Evolutionary conservation across 2,888 invertebrate species (phyloP), one percentile per base, ranked within the genome.

Genomic region (Mythimna pallens): DNA sequence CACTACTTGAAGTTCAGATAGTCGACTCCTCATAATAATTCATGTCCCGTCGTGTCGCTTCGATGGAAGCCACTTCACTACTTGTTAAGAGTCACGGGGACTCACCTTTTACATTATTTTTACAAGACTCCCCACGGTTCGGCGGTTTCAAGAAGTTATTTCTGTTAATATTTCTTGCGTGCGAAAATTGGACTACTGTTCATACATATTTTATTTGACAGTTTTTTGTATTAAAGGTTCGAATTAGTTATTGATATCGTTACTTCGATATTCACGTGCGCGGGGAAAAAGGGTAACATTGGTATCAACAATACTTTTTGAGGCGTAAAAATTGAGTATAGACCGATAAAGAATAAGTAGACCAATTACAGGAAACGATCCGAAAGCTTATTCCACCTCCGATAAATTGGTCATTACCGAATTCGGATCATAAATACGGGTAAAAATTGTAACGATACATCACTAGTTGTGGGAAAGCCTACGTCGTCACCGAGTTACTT

Each of bases 1-100:
- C 91, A 91, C 89, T 91, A 91, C 93, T 94, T 92, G 90, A 92
- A 90, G 89, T 93, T 93, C 90, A 92, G 91, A 93, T 92, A 89
- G 89, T 88, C 84, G 81, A 52, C 88, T 89, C 87, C 91, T 89
- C 90, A 90, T 92, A 90, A 92, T 92, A 92, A 92, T 92, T 93
- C 93, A 94, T 92, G 92, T 89, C 89, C 87, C 89, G 87, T 88
- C 87, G 86, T 84, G 89, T 89, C 85, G 83, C 73, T 83, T 88
- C 89, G 89, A 87, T 90, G 86, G 89, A 89, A 90, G 90, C 91
- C 93, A 93, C 94, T 94, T 92, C 91, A 91, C 89, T 88, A 88
- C 87, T 90, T 91, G 92, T 93, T 88, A 90, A 93, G 93, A 92
- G 92, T 91, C 93, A 88, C 86, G 89, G 86, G 88, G 89, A 87